Evolutionary conservation across 2,888 invertebrate species (phyloP), one percentile per base, ranked within the genome.

Genomic region (Eretmocerus hayati): DNA sequence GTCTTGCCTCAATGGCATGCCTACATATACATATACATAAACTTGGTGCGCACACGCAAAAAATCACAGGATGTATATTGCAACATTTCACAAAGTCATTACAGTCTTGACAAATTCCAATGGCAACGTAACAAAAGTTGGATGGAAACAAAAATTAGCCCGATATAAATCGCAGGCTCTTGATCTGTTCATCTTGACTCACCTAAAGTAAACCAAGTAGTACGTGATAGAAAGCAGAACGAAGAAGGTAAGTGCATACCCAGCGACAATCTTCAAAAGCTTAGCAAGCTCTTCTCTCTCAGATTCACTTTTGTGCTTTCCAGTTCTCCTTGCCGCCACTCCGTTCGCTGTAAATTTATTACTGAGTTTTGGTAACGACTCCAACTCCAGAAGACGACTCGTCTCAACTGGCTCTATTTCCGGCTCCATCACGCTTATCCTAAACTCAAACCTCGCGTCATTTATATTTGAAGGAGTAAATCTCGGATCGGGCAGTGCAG

Each of bases 171-270:
- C n/a, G n/a, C n/a, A n/a, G n/a, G n/a, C n/a, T n/a, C n/a, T n/a
- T n/a, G n/a, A n/a, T n/a, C n/a, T n/a, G n/a, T n/a, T n/a, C n/a
- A n/a, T n/a, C n/a, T n/a, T n/a, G n/a, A n/a, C n/a, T 26, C 1
- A 26, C 26, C 26, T 26, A 62, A 78, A 76, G 65, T 78, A 78
- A 56, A 78, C 73, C 56, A 77, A 69, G 61, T 77, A 78, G 69
- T 77, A 77, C 32, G 77, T 76, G 48, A 76, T 69, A 53, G 76
- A 72, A 40, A 74, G 72, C 58, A 78, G 63, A 50, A 75, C 66
- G 57, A 78, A 73, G 60, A 79, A 77, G 33, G 75, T 74, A 46
- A 77, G 66, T 26, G 78, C 77, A 62, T 80, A 76, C 51, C 78
- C 75, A 58, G 82, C 75, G 61, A 81, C 72, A 56, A 78, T 72